Evolutionary conservation across 2,888 invertebrate species (phyloP).

Genomic region (Gasteruption jaculator): DNA sequence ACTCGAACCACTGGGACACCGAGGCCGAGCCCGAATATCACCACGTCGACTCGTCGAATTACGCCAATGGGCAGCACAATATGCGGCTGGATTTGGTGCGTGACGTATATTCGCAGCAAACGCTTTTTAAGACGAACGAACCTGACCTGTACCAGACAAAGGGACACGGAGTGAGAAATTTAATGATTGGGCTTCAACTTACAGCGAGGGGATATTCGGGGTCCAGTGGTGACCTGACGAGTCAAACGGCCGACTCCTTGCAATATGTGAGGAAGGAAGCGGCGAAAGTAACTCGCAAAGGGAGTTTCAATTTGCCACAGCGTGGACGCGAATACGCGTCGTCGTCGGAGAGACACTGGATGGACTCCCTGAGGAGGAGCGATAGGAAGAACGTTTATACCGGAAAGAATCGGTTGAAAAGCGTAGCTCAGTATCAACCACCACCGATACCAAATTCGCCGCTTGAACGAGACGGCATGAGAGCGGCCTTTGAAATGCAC

Average conservation of each 20-base stretch:
- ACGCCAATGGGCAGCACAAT: no score
- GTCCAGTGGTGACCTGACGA: constrained; percentile 38
- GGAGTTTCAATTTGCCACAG: constrained; percentile 42
- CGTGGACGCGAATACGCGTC: constrained; percentile 26
- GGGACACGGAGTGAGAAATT: no score
- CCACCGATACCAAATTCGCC: constrained; percentile 45
- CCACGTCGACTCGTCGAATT: no score
- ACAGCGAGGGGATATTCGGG: constrained; percentile 41
- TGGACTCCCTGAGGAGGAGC: constrained; percentile 56
- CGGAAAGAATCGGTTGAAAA: constrained; percentile 50
- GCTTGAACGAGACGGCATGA: constrained; percentile 45
- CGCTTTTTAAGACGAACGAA: no score
- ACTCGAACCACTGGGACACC: no score
- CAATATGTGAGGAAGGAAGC: constrained; percentile 36
- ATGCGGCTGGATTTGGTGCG: no score
- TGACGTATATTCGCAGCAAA: no score
- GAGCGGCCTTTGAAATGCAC: constrained; percentile 58
- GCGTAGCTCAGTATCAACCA: constrained; percentile 59
- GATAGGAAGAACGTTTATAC: constrained; percentile 50
- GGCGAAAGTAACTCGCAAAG: constrained; percentile 35
- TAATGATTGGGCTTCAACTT: no score
- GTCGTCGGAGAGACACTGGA: constrained; percentile 54
- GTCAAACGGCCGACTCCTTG: constrained; percentile 33
- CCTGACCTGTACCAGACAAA: no score
- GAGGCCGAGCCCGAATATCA: no score